Conservation (phyloP, 2,797 vertebrate genomes). For the Menidia menidia region DNA sequence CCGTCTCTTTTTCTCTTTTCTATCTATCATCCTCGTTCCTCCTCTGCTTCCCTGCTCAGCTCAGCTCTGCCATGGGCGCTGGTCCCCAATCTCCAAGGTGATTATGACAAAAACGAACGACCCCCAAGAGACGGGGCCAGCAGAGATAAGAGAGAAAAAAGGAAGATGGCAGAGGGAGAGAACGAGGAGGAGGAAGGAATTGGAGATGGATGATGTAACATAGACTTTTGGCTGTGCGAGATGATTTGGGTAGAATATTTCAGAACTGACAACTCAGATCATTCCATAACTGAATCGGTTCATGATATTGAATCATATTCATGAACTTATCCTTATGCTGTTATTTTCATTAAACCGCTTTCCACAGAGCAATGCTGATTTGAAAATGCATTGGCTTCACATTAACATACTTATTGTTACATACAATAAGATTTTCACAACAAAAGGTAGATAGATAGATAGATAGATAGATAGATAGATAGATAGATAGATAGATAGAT, state of each 20-base stretch:
- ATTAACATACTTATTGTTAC: background rate
- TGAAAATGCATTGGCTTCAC: background rate
- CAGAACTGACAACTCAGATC: conserved; percentile 50
- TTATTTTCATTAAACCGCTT: background rate
- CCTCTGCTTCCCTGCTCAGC: conserved; percentile 61
- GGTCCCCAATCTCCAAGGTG: conserved; percentile 84
- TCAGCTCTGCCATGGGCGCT: conserved; percentile 78
- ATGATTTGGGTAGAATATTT: conserved; percentile 65
- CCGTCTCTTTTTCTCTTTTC: conserved; percentile 12
- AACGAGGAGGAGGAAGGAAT: conserved; percentile 65
- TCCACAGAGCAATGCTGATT: background rate
- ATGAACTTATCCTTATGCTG: background rate
- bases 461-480: conserved; percentile 5
- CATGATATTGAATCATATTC: background rate
- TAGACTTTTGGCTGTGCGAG: conserved; percentile 69
- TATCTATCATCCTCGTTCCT: conserved; percentile 56
- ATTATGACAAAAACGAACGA: conserved; percentile 82
- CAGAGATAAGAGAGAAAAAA: conserved; percentile 73
- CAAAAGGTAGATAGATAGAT: conserved; percentile 1
- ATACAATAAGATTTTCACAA: background rate
- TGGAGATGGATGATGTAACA: conserved; percentile 77
- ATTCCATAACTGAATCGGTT: conserved; percentile 30
- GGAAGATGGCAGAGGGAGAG: conserved; percentile 62
- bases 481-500: conserved; percentile 3
- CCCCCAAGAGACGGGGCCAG: conserved; percentile 78